Evolutionary conservation across 2,113 vertebrate species (phyloP).

Genomic region (Mormoops blainvillei): DNA sequence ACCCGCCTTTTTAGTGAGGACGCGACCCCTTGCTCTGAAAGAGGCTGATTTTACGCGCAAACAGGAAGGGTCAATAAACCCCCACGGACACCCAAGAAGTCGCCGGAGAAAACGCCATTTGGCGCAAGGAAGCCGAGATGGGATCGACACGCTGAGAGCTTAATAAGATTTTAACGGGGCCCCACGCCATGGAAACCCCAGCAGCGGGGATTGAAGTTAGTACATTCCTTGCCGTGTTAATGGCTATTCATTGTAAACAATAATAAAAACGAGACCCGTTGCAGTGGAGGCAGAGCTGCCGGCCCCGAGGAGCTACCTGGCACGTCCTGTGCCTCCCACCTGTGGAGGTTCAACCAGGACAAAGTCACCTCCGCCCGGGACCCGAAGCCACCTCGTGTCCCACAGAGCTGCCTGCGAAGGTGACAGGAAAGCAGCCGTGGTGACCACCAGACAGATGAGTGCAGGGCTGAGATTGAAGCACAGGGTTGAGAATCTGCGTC

Average conservation of each 20-base stretch:
- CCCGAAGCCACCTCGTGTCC: not conserved
- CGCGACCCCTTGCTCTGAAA: not conserved
- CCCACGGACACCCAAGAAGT: not conserved
- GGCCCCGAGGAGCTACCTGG: too few relatives aligned
- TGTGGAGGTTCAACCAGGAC: too few relatives aligned
- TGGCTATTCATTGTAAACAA: not conserved
- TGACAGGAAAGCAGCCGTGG: too few relatives aligned
- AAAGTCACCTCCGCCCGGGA: too few relatives aligned
- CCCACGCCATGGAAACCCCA: not conserved
- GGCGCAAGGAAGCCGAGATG: rapidly evolving
- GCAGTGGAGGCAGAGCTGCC: too few relatives aligned
- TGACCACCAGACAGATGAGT: not conserved
- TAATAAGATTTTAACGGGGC: too few relatives aligned
- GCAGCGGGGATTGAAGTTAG: not conserved
- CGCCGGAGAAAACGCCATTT: not conserved
- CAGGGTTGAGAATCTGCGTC: not conserved
- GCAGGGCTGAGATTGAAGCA: not conserved
- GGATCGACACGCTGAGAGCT: too few relatives aligned
- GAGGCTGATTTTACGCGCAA: not conserved
- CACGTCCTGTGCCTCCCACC: too few relatives aligned
- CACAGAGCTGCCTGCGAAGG: not conserved
- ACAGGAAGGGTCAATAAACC: too few relatives aligned
- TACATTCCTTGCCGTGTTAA: not conserved
- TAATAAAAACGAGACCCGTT: not conserved
- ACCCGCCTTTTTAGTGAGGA: not conserved